Conservation (phyloP, 2,888 invertebrate species). For the Didymodactylos carnosus region DNA sequence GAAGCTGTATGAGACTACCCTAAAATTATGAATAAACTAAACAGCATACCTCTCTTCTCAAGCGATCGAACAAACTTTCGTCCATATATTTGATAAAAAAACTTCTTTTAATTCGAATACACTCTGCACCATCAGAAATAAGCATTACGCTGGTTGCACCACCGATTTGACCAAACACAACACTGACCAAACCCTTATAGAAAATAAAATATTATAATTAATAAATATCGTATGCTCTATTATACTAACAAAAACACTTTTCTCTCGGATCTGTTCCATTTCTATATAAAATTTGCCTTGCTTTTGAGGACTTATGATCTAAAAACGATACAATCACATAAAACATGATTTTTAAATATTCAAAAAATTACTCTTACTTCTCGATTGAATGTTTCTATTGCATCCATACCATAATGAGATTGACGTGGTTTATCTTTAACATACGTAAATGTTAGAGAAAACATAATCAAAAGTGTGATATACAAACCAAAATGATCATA, state of each 20-base stretch:
- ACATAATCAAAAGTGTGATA: too few species aligned
- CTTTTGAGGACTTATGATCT: not conserved
- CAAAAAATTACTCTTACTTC: not conserved
- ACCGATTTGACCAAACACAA: conserved; percentile 18
- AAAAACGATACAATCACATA: not conserved
- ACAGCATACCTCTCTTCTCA: not conserved
- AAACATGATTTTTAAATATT: too few species aligned
- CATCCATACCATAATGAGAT: not conserved
- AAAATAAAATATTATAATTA: too few species aligned
- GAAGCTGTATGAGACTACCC: too few species aligned
- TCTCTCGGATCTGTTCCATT: not conserved
- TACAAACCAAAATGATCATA: not conserved
- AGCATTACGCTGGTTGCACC: conserved; percentile 22
- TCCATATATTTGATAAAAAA: conserved; percentile 26
- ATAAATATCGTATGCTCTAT: not conserved
- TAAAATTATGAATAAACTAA: too few species aligned
- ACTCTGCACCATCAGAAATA: conserved; percentile 31
- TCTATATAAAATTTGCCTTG: not conserved
- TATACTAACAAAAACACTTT: not conserved
- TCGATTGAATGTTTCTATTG: not conserved
- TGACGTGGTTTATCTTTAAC: not conserved
- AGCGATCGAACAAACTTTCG: not conserved
- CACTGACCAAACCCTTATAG: conserved; percentile 21
- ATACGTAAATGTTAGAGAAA: too few species aligned
- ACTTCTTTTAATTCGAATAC: conserved; percentile 27